phyloP scores from a whole-genome alignment of 2,888 invertebrate genomes.

The Pantelozetes paolii region DNA sequence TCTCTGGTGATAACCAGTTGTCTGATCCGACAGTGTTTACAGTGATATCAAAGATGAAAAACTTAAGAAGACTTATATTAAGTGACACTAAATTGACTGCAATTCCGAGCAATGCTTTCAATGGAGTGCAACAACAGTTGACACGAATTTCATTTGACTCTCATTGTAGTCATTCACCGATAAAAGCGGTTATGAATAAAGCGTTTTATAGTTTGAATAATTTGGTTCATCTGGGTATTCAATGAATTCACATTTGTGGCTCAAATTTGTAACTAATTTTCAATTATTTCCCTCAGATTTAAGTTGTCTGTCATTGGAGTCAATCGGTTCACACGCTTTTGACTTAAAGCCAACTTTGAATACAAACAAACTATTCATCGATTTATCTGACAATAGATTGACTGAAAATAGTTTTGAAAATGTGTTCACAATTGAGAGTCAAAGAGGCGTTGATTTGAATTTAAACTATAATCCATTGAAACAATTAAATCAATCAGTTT shows the following conservation, averaged over 20 bases:
- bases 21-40: not conserved
- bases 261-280: too few species aligned
- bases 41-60: constrained; percentile 14
- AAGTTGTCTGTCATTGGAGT: constrained; percentile 23
- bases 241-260: not conserved
- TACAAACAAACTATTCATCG: constrained; percentile 1
- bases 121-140: constrained; percentile 3
- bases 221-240: constrained; percentile 9
- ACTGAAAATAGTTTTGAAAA: not conserved
- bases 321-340: constrained; percentile 30
- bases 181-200: not conserved
- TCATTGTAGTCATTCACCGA: constrained; percentile 3
- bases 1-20: constrained; percentile 14
- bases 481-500: constrained; percentile 15
- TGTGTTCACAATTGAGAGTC: not conserved
- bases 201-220: not conserved
- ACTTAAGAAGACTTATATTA: not conserved
- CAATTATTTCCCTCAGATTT: not conserved
- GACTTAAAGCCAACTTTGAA: not conserved
- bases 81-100: constrained; percentile 15
- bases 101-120: constrained; percentile 9
- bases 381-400: constrained; percentile 23
- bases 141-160: constrained; percentile 9
- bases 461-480: constrained; percentile 21
- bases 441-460: constrained; percentile 11